Percentiles rank a stretch among this genome's conserved stretches.
phyloP scores from a whole-genome alignment of 2,797 vertebrate genomes.

The Silurus lanzhouensis region DNA sequence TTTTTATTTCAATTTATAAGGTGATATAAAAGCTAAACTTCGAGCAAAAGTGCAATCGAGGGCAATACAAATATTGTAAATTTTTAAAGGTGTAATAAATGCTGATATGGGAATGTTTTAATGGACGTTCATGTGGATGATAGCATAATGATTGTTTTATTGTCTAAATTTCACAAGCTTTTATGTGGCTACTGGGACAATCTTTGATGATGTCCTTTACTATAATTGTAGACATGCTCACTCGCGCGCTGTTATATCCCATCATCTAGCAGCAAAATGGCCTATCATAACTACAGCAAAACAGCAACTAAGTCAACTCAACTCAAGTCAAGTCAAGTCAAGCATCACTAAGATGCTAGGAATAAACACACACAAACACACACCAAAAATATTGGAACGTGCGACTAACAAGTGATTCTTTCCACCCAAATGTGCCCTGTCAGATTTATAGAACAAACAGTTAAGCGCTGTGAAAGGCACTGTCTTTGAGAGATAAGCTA shows the following conservation, averaged over 20 bases:
- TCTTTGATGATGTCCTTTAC: neutral
- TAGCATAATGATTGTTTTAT: conserved; percentile 22
- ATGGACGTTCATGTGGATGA: neutral
- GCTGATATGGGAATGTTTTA: neutral
- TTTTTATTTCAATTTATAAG: neutral
- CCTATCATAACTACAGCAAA: conserved; percentile 4
- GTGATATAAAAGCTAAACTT: neutral
- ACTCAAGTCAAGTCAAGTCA: too few species aligned
- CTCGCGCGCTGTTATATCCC: neutral
- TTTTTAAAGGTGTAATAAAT: neutral
- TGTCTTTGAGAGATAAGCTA: neutral
- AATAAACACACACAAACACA: neutral
- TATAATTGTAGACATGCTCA: conserved; percentile 1
- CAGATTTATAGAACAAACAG: neutral
- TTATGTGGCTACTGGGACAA: neutral
- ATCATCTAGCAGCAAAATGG: neutral
- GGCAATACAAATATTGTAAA: neutral
- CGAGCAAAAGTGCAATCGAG: neutral
- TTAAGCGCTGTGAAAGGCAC: neutral
- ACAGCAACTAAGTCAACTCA: neutral
- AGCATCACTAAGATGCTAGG: neutral
- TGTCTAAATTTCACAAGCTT: neutral
- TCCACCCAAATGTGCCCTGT: neutral
- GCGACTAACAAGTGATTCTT: neutral
- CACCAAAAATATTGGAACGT: neutral